These are phyloP conservation scores for Pomacea maculata DNA, from an alignment of 1,140 invertebrate genomes.

Conservation along the genomic window DNA sequence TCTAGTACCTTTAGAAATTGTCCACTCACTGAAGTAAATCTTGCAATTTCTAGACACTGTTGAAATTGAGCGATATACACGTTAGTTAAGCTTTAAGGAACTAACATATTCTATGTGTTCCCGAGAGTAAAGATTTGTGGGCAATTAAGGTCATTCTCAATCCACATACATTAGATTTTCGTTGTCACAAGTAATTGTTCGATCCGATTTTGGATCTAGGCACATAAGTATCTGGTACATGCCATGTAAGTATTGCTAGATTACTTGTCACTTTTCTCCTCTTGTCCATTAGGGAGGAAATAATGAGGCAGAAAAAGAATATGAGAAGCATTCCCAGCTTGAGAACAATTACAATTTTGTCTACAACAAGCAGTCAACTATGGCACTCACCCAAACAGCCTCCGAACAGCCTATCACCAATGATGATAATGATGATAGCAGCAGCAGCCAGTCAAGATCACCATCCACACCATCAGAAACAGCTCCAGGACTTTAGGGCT, in stretches of 20 bases:
- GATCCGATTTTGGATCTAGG: too few relatives aligned
- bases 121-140: too few relatives aligned
- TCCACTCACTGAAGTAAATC: too few relatives aligned
- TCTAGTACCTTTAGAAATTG: too few relatives aligned
- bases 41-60: too few relatives aligned
- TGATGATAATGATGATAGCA: not conserved
- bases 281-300: conserved; percentile 41
- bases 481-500: not conserved
- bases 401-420: not conserved
- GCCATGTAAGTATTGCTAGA: not conserved
- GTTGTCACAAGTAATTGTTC: too few relatives aligned
- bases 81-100: too few relatives aligned
- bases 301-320: conserved; percentile 46
- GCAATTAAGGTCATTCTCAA: too few relatives aligned
- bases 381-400: not conserved
- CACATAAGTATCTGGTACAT: too few relatives aligned
- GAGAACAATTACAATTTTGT: conserved; percentile 52
- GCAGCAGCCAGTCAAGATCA: not conserved
- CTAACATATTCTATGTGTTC: too few relatives aligned
- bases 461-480: not conserved
- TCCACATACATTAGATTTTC: too few relatives aligned
- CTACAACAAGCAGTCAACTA: conserved; percentile 23
- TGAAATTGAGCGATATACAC: too few relatives aligned
- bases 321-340: conserved; percentile 34
- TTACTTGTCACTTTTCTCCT: not conserved